Evolutionary conservation across 2,888 invertebrate genomes (phyloP).

Genomic region (Sinopyrophorus schimmeli): DNA sequence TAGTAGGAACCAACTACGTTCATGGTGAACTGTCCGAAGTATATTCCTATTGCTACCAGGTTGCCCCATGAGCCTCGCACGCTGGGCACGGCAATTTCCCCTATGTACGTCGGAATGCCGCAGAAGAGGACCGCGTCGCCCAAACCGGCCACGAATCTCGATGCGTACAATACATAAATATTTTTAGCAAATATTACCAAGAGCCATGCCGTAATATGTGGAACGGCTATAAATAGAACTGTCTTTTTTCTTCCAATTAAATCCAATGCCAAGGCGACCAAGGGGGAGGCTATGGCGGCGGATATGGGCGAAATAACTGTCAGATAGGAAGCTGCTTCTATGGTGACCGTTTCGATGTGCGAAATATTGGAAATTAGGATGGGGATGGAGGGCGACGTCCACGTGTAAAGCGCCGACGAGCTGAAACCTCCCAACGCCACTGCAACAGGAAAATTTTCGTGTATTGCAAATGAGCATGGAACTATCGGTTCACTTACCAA

Average conservation of each 20-base stretch:
- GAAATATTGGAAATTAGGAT: slow-evolving; percentile 42
- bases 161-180: slow-evolving; percentile 43
- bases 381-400: slow-evolving; percentile 49
- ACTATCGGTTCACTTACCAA: slow-evolving; percentile 29
- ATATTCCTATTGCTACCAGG: slow-evolving; percentile 37
- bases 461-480: slow-evolving; percentile 13
- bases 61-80: slow-evolving; percentile 47
- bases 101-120: slow-evolving; percentile 44
- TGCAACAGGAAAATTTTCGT: slow-evolving; percentile 8
- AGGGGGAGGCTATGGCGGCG: slow-evolving; percentile 37
- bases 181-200: slow-evolving; percentile 38
- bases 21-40: slow-evolving; percentile 42
- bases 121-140: slow-evolving; percentile 42
- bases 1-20: slow-evolving; percentile 63
- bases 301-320: slow-evolving; percentile 44
- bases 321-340: slow-evolving; percentile 47
- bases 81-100: slow-evolving; percentile 44
- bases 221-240: slow-evolving; percentile 42
- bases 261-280: slow-evolving; percentile 42
- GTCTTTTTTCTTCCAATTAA: slow-evolving; percentile 44
- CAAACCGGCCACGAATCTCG: slow-evolving; percentile 43
- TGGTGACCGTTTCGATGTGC: slow-evolving; percentile 40
- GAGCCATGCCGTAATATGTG: slow-evolving; percentile 42
- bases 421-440: slow-evolving; percentile 37
- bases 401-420: slow-evolving; percentile 41